Conservation (phyloP, 2,113 vertebrate species). For the Odontesthes bonariensis region DNA sequence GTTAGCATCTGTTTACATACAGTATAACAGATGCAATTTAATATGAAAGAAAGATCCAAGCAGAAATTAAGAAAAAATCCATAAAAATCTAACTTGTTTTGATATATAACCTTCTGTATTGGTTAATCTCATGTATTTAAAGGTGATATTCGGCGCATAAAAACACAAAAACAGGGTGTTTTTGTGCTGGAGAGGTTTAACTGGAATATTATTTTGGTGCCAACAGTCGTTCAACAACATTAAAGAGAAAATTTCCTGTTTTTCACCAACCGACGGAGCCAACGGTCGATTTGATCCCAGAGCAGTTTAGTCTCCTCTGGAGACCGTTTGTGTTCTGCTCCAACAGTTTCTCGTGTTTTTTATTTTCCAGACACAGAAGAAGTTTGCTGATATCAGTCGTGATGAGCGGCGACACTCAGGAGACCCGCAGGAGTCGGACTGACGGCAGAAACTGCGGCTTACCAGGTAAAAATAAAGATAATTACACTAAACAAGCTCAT, state of each 20-base stretch:
- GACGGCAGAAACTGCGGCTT: not conserved
- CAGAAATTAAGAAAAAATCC: too few relatives aligned
- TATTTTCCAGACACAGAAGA: slow-evolving; percentile 13
- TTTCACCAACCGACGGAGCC: slow-evolving; percentile 33
- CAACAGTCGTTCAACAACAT: slow-evolving; percentile 10
- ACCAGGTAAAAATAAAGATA: not conserved
- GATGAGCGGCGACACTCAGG: not conserved
- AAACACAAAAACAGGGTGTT: not conserved
- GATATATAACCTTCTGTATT: too few relatives aligned
- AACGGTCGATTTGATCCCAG: slow-evolving; percentile 56
- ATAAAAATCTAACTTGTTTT: too few relatives aligned
- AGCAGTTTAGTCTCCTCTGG: slow-evolving; percentile 45
- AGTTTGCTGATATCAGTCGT: slow-evolving; percentile 7
- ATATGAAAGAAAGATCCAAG: too few relatives aligned
- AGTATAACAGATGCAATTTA: too few relatives aligned
- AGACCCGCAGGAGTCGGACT: not conserved
- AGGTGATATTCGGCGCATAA: too few relatives aligned
- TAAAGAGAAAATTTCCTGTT: slow-evolving; percentile 54
- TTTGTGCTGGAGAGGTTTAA: not conserved
- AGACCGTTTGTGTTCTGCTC: slow-evolving; percentile 46
- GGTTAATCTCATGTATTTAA: too few relatives aligned
- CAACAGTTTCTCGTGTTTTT: slow-evolving; percentile 9
- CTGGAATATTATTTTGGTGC: not conserved
- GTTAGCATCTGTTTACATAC: too few relatives aligned
- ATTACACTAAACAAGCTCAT: too few relatives aligned